Percentiles rank a stretch among this genome's conserved stretches.
Evolutionary conservation across 2,888 invertebrate genomes (phyloP).

Genomic region (Amphipoea lucens): DNA sequence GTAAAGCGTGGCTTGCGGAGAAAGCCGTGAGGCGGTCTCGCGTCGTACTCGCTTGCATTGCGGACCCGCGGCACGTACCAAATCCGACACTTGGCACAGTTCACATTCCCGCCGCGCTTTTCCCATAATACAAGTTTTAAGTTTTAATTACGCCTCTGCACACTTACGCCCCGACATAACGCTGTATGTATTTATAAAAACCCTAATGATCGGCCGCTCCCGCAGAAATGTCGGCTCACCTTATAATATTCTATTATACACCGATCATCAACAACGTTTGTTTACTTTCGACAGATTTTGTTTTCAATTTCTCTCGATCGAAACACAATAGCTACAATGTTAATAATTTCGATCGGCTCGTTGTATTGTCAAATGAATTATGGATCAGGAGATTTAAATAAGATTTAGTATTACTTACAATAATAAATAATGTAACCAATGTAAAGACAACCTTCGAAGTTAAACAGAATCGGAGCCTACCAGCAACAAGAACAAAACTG

Average conservation of each 20-base stretch:
- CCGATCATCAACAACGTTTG: slow-evolving; percentile 51
- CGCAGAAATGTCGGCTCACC: slow-evolving; percentile 58
- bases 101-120: slow-evolving; percentile 80
- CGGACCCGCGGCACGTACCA: slow-evolving; percentile 84
- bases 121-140: slow-evolving; percentile 85
- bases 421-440: slow-evolving; percentile 62
- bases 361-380: slow-evolving; percentile 68
- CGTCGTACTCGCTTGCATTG: slow-evolving; percentile 76
- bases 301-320: slow-evolving; percentile 47
- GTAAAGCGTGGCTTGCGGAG: slow-evolving; percentile 47
- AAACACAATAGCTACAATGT: slow-evolving; percentile 50
- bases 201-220: slow-evolving; percentile 68
- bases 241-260: slow-evolving; percentile 64
- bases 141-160: slow-evolving; percentile 87
- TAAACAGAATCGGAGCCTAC: slow-evolving; percentile 72
- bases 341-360: slow-evolving; percentile 48
- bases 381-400: slow-evolving; percentile 58
- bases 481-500: slow-evolving; percentile 81
- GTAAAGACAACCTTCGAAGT: slow-evolving; percentile 60
- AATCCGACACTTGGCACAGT: slow-evolving; percentile 88
- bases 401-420: slow-evolving; percentile 61
- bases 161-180: slow-evolving; percentile 73
- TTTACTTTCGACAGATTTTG: slow-evolving; percentile 61
- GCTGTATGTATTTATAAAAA: slow-evolving; percentile 69
- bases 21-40: slow-evolving; percentile 42